Percentiles rank a stretch among this genome's conserved stretches.
Conservation (phyloP, 2,888 invertebrate genomes). For the Drosophila gaucha region DNA sequence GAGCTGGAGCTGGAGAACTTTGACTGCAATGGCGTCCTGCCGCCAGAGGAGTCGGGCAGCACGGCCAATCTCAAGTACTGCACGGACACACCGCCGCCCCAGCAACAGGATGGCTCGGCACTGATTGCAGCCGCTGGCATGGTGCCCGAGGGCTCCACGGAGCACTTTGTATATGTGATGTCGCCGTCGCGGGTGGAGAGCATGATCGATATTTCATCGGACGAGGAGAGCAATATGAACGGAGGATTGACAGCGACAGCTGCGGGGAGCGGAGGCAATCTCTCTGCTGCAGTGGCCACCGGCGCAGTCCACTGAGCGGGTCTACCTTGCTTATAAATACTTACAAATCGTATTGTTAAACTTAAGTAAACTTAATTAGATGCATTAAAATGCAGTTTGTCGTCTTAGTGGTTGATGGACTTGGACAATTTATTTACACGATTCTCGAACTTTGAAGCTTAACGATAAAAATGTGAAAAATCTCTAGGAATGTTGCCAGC, state of each 20-base stretch:
- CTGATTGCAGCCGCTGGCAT: conserved; percentile 39
- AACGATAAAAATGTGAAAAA: conserved; percentile 47
- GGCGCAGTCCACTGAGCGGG: conserved; percentile 41
- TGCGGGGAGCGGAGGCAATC: background rate
- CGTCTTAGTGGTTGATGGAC: conserved; percentile 23
- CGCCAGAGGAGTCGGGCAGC: conserved; percentile 60
- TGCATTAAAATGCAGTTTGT: conserved; percentile 35
- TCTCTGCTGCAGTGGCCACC: conserved; percentile 3
- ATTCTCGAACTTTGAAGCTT: conserved; percentile 29
- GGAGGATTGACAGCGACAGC: conserved; percentile 23
- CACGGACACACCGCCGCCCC: conserved; percentile 79
- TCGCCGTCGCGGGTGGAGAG: conserved; percentile 84
- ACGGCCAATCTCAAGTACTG: conserved; percentile 73
- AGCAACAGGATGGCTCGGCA: conserved; percentile 51
- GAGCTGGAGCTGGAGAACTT: conserved; percentile 83
- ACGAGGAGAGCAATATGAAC: conserved; percentile 81
- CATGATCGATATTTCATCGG: conserved; percentile 84
- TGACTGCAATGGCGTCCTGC: conserved; percentile 75
- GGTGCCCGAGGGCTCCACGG: conserved; percentile 74
- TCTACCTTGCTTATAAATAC: conserved; percentile 3
- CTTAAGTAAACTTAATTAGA: conserved; percentile 35
- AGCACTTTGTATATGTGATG: conserved; percentile 84
- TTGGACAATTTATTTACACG: conserved; percentile 48
- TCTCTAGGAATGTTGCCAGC: conserved; percentile 28
- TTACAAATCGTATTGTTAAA: conserved; percentile 38